Conservation (phyloP, 2,797 vertebrate species). For the Cyclura pinguis region DNA sequence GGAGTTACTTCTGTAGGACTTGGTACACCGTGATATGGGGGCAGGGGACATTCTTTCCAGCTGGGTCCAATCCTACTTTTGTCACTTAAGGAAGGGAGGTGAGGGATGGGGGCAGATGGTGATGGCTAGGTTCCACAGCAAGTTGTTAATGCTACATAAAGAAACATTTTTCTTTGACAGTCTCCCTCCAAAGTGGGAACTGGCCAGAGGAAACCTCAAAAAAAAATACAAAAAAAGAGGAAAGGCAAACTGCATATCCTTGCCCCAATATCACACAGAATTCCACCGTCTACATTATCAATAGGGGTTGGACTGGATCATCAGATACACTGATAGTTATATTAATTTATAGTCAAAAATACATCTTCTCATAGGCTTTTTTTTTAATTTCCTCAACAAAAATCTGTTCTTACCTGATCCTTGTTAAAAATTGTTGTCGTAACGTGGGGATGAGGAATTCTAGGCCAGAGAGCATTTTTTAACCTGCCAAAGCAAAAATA, state of each 20-base stretch:
- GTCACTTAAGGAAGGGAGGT: not conserved
- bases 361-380: not conserved
- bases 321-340: not conserved
- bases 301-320: not conserved
- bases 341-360: not conserved
- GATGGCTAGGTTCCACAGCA: not conserved
- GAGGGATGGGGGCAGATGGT: not conserved
- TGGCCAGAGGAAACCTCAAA: too few species aligned
- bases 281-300: not conserved
- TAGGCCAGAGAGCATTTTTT: conserved; percentile 77
- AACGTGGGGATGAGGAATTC: conserved; percentile 77
- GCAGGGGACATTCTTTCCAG: not conserved
- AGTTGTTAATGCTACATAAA: not conserved
- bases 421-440: not conserved
- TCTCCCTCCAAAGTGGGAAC: not conserved
- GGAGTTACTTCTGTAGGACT: too few species aligned
- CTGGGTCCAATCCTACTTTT: not conserved
- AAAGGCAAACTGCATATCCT: not conserved
- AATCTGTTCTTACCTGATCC: conserved; percentile 70
- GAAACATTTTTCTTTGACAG: not conserved
- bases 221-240: not conserved
- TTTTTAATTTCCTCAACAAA: conserved; percentile 16
- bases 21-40: not conserved
- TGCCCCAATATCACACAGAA: not conserved
- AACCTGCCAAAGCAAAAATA: conserved; percentile 63